Evolutionary conservation across 1,140 invertebrate species (phyloP), one percentile per base, ranked within the genome.

Genomic region (Holcopasites calliopsidis): DNA sequence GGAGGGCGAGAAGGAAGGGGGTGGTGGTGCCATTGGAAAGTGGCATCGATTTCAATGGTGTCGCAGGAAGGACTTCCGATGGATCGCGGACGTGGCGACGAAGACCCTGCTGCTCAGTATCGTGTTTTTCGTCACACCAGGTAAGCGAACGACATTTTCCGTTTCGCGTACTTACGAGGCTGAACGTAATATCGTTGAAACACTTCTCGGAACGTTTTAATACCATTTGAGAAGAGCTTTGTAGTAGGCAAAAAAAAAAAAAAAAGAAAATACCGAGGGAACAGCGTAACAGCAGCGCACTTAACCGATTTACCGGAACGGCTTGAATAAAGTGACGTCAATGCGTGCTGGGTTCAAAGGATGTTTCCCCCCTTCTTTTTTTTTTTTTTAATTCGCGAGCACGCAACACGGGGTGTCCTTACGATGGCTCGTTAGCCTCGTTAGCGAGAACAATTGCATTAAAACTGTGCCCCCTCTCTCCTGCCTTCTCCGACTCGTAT

Each of bases 71-170:
- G 85, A 88, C 79, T 82, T 90, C 44, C 84, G 88, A 61, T 85
- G 89, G 76, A 82, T 89, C 83, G 82, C 87, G 80, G 88, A 90
- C 82, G 89, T 90, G 87, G 87, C 86, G 69, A 83, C 88, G 73
- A 88, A 87, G 69, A 87, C 89, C 62, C 76, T 92, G 47, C 84
- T 92, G 66, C 86, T 92, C 80, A 88, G 90, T 31, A 85, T 91
- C 79, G 85, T 89, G 54, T 88, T 92, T 58, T 87, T 92, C 82
- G 86, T 91, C 77, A 90, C 90, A 65, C 91, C 91, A 87, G 91
- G 91, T 89, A 85, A 31, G 71, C 10, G 3, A 8, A 7, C 50
- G 1, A 28, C 8, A 28, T 7, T 38, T 38, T 6, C 6, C 0
- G 0, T 5, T 0, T 44, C 6, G 13, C 4, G 1, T 18, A n/a